Percentiles rank a stretch among this genome's conserved stretches.
These are phyloP conservation scores for Arrhopalites spinosus DNA, from an alignment of 2,888 invertebrate species.

Conservation along the genomic window DNA sequence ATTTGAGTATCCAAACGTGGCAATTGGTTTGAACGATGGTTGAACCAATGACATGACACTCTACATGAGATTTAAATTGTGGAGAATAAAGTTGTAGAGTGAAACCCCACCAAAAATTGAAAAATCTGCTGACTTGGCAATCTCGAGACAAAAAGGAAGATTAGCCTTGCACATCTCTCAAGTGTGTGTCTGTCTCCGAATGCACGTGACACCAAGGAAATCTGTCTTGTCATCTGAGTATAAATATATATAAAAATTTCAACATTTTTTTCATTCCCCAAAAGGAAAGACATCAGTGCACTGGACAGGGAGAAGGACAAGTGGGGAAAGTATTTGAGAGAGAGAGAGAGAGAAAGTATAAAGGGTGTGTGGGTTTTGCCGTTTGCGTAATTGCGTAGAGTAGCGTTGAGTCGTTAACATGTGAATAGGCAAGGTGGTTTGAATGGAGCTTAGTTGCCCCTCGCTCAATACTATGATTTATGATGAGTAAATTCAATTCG, in stretches of 20 bases:
- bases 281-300: no score
- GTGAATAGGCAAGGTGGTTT: constrained; percentile 7
- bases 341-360: neutral
- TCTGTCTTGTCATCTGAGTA: no score
- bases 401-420: neutral
- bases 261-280: no score
- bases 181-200: no score
- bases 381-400: constrained; percentile 9
- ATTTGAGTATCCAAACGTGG: neutral
- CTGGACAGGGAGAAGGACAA: neutral
- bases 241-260: neutral
- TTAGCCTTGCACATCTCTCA: neutral
- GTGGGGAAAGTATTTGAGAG: no score
- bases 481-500: constrained; percentile 17
- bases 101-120: neutral
- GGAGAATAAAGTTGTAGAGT: neutral
- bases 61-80: neutral
- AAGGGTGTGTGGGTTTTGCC: neutral
- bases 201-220: no score
- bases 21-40: neutral
- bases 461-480: constrained; percentile 15
- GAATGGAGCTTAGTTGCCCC: constrained; percentile 9
- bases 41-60: no score
- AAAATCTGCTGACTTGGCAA: neutral
- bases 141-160: neutral